Base-by-base conservation (phyloP, 2,888 invertebrate genomes). In the Polydrusus cervinus region DNA sequence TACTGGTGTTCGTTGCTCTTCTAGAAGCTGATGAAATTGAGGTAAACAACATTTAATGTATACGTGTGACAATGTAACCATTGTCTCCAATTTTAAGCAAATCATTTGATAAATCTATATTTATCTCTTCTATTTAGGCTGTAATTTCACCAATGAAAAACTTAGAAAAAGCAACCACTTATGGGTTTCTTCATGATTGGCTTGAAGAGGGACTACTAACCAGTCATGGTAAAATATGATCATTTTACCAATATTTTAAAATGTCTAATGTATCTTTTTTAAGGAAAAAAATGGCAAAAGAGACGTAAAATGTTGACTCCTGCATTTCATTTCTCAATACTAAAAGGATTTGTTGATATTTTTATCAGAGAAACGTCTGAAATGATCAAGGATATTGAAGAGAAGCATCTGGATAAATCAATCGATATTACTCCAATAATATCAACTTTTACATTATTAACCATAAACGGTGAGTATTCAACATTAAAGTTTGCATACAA, bases 391-490 rank as follows among this genome's bases (percentile, higher is more conserved):
- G 43, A 51, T 16, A 62, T 69, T 30, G 64, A 72, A 34, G 10
- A 82, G 57, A 71, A 80, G 8, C 78, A 81, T 18, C 79, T 78
- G 9, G 80, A 79, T 3, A 71, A 83, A 76, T 74, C 81, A n/a
- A 81, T 87, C 20, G 86, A 90, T 80, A 83, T 90, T 7, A 84
- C 88, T 64, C 87, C 88, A 1, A 84, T 88, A 60, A 83, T 89
- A 16, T 88, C 89, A 0, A 84, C 88, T 16, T 89, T 89, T 81
- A 89, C 91, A 0, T 83, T 91, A 16, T 88, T 89, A 79, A 86
- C 89, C 16, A 90, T 91, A 61, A 89, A 89, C 80, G 90, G 90
- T 90, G 84, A 83, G 82, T 71, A 43, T 34, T 3, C 25, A 25
- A 25, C 25, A n/a, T n/a, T n/a, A n/a, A n/a, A n/a, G n/a, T n/a